Evolutionary conservation across 2,888 invertebrate species (phyloP).

Genomic region (Ophion obscuratus): DNA sequence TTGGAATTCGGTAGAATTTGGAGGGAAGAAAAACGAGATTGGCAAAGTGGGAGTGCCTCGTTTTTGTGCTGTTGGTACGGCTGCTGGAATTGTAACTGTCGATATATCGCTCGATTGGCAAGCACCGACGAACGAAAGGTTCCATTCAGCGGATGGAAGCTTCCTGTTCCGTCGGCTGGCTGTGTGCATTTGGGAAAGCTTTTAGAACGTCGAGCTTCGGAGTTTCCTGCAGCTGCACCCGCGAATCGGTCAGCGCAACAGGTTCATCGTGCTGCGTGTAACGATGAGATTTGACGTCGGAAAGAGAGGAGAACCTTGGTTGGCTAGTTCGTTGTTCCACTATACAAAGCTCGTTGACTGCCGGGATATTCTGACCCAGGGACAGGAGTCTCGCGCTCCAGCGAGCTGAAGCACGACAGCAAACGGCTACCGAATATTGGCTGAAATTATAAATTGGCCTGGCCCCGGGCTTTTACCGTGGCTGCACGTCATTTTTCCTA

Average conservation of each 20-base stretch:
- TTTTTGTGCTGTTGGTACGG: constrained; percentile 17
- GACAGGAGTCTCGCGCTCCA: constrained; percentile 66
- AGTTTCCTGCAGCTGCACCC: constrained; percentile 15
- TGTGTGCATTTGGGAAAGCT: constrained; percentile 29
- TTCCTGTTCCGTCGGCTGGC: constrained; percentile 25
- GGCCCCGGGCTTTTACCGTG: constrained; percentile 63
- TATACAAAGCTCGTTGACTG: constrained; percentile 57
- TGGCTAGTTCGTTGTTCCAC: constrained; percentile 42
- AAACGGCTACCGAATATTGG: constrained; percentile 75
- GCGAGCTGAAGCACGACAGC: constrained; percentile 62
- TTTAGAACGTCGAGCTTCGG: constrained; percentile 32
- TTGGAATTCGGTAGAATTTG: constrained; percentile 32
- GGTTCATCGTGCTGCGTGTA: constrained; percentile 73
- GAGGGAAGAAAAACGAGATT: constrained; percentile 49
- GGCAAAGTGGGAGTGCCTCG: constrained; percentile 26
- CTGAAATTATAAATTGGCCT: constrained; percentile 81
- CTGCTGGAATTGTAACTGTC: constrained; percentile 27
- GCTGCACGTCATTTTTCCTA: constrained; percentile 60
- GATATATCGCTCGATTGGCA: constrained; percentile 54
- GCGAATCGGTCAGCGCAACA: constrained; percentile 74
- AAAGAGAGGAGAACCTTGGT: constrained; percentile 54
- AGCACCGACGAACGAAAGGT: constrained; percentile 41
- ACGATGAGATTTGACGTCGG: constrained; percentile 73
- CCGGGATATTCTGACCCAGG: constrained; percentile 14
- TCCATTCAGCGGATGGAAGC: constrained; percentile 34